Evolutionary conservation across 2,888 invertebrate species (phyloP).

Genomic region (Acanthosoma haemorrhoidale): DNA sequence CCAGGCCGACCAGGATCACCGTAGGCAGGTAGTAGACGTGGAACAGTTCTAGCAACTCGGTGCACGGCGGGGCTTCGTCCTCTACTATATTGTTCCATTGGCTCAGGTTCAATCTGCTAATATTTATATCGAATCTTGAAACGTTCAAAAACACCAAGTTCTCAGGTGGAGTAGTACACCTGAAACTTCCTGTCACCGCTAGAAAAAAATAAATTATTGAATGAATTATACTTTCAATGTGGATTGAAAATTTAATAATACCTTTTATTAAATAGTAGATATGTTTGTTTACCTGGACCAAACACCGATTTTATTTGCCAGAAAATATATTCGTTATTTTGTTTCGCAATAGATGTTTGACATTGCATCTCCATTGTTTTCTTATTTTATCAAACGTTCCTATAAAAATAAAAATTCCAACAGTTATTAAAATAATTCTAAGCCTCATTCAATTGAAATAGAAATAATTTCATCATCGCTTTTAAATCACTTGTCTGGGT

Average conservation of each 20-base stretch:
- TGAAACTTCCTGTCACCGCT: background rate
- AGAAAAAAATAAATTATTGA: background rate
- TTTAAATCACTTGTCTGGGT: no score
- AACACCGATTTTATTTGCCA: background rate
- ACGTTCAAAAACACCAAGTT: background rate
- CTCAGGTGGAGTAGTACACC: background rate
- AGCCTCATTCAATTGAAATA: no score
- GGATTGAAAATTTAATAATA: no score
- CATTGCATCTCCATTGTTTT: no score
- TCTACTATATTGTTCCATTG: no score
- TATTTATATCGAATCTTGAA: background rate
- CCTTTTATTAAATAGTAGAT: no score
- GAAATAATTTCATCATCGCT: no score
- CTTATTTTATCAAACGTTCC: no score
- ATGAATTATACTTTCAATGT: no score
- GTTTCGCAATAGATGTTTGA: no score
- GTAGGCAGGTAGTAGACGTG: conserved; percentile 51
- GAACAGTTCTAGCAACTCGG: conserved; percentile 29
- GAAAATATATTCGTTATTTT: background rate
- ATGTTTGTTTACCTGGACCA: background rate
- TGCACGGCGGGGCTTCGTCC: background rate
- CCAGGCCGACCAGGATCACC: conserved; percentile 55
- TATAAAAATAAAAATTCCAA: no score
- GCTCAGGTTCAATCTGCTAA: background rate
- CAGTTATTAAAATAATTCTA: no score